Evolutionary conservation across 1,140 invertebrate species (phyloP).

Genomic region (Tenebrio molitor): DNA sequence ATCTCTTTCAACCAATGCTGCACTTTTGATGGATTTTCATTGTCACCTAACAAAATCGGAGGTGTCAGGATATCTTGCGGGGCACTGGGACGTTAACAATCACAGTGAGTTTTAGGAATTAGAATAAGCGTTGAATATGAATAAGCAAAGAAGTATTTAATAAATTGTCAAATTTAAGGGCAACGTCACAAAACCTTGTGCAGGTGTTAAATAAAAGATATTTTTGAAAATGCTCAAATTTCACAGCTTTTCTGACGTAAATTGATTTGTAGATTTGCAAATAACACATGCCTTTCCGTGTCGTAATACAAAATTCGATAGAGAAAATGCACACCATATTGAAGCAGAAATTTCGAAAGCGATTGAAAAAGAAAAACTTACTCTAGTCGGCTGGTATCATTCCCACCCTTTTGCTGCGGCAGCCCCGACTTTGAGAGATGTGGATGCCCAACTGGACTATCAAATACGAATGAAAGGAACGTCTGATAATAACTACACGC

Average conservation of each 20-base stretch:
- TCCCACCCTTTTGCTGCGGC: conserved; percentile 92
- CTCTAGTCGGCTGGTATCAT: conserved; percentile 95
- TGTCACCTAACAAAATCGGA: conserved; percentile 93
- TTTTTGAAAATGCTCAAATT: too few species aligned
- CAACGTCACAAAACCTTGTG: too few species aligned
- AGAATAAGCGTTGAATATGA: too few species aligned
- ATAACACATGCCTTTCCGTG: conserved; percentile 93
- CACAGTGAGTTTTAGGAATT: conserved; percentile 84
- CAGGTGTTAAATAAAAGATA: too few species aligned
- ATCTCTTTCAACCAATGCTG: conserved; percentile 89
- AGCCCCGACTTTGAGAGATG: conserved; percentile 90
- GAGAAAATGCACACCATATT: conserved; percentile 78
- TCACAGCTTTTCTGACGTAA: too few species aligned
- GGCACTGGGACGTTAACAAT: conserved; percentile 93
- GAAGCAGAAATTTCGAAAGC: conserved; percentile 86
- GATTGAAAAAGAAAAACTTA: conserved; percentile 85
- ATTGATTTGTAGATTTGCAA: conserved; percentile 86
- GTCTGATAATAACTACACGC: conserved; percentile 90
- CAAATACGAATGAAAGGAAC: conserved; percentile 94
- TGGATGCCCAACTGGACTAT: conserved; percentile 94
- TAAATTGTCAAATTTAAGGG: too few species aligned
- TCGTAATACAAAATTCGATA: conserved; percentile 84
- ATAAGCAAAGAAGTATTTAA: too few species aligned
- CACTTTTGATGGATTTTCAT: conserved; percentile 92
- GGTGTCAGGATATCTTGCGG: conserved; percentile 94